Conservation (phyloP, 2,888 invertebrate genomes). For the Clitarchus hookeri region DNA sequence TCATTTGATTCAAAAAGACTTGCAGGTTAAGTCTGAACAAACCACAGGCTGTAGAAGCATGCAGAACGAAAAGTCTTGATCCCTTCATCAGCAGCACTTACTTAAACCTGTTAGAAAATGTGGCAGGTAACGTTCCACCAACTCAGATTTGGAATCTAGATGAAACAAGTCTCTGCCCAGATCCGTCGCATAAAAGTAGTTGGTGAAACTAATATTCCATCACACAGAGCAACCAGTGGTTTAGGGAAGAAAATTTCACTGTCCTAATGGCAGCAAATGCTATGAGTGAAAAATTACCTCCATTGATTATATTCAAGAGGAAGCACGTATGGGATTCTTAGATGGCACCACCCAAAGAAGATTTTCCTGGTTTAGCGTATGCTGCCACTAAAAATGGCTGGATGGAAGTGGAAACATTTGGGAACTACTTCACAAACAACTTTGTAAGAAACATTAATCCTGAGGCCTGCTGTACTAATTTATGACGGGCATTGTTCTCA, state of each 20-base stretch:
- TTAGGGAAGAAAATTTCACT: conserved; percentile 49
- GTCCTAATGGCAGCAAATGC: conserved; percentile 46
- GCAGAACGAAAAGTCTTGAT: conserved; percentile 46
- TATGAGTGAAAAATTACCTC: conserved; percentile 48
- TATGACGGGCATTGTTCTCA: no score
- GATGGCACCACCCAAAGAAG: conserved; percentile 41
- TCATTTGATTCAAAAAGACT: no score
- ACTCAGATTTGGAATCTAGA: conserved; percentile 45
- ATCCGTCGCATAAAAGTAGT: conserved; percentile 45
- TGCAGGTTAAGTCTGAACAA: conserved; percentile 45
- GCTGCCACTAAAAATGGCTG: conserved; percentile 49
- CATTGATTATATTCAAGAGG: conserved; percentile 50
- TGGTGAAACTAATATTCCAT: conserved; percentile 39
- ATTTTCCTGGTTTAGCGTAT: conserved; percentile 45
- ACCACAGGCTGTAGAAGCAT: conserved; percentile 50
- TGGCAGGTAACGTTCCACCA: conserved; percentile 44
- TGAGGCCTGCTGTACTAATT: no score
- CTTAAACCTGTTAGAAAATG: neutral
- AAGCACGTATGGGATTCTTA: conserved; percentile 51
- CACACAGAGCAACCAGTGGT: conserved; percentile 45
- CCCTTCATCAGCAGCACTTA: conserved; percentile 43
- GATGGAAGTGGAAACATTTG: conserved; percentile 50
- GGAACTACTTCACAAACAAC: conserved; percentile 45
- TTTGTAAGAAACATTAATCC: conserved; percentile 36
- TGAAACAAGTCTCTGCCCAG: conserved; percentile 44